Base-by-base conservation (phyloP, 2,113 vertebrate genomes). In the Tor tambroides region DNA sequence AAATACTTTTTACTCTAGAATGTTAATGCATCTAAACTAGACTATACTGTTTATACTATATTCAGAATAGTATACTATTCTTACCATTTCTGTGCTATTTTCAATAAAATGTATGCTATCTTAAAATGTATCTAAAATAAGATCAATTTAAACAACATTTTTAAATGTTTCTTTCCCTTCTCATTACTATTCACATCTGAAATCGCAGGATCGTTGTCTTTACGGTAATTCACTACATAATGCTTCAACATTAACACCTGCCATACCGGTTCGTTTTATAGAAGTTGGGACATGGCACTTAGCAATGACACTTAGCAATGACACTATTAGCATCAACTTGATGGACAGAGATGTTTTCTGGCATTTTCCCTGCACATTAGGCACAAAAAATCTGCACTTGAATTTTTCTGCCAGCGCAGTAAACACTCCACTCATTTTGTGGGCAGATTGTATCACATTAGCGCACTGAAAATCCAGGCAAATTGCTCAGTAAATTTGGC, bases 391-490 rank as follows among this genome's bases (percentile, higher is more conserved):
- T 71, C 28, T 80, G 76, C 76, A 80, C 21, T 86, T 72, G 30
- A 80, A 23, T 26, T 28, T 54, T 72, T 74, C 15, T 67, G 56
- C 49, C 83, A 81, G 78, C 26, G n/a, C 32, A 26, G 49, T 61
- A 74, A 77, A 89, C 86, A 69, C 71, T 74, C 8, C 76, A 38
- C 85, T 72, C 54, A 82, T 88, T 84, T 71, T 14, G n/a, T 51
- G 49, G n/a, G 63, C 69, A 85, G 82, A 88, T 56, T 88, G 61
- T 54, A 71, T 28, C 83, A 61, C 84, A 91, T 89, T 89, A 89
- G 63, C n/a, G 54, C 77, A 86, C 77, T 30, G 41, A 23, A 80
- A 87, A 75, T 79, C 71, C 38, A 69, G 69, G 38, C 82, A 69
- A 71, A 82, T 82, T 77, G 56, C 85, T 87, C n/a, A 5, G 85